phyloP scores from a whole-genome alignment of 2,113 vertebrate genomes.

The Pterocles burchelli region DNA sequence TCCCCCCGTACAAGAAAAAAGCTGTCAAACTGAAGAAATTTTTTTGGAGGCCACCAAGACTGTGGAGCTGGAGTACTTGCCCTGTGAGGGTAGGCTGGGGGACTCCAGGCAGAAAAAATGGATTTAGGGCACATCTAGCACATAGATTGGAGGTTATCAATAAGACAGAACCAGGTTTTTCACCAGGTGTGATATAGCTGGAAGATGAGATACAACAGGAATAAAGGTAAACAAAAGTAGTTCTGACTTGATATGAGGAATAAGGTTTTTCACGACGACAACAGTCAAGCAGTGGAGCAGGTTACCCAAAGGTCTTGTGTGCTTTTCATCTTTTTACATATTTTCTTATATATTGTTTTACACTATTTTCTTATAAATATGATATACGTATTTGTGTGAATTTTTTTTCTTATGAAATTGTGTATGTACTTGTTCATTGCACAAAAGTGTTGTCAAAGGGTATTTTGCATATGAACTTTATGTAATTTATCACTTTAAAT shows the following conservation, averaged over 20 bases:
- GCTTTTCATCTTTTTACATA: background rate
- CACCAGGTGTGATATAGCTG: background rate
- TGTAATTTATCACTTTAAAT: background rate
- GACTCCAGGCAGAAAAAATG: background rate
- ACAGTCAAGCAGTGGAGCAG: too few relatives aligned
- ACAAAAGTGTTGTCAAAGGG: background rate
- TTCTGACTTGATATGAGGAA: background rate
- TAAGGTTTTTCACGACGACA: background rate
- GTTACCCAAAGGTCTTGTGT: too few relatives aligned
- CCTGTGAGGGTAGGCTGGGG: too few relatives aligned
- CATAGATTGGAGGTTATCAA: background rate
- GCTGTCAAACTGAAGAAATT: background rate
- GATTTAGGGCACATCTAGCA: background rate
- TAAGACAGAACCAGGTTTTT: background rate
- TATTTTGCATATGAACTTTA: background rate
- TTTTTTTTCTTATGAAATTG: background rate
- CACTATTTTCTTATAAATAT: background rate
- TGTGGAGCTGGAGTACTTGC: background rate
- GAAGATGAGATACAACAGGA: background rate
- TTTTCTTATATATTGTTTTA: background rate
- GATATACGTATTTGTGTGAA: background rate
- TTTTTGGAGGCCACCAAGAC: background rate
- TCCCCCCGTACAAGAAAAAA: background rate
- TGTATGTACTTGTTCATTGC: background rate
- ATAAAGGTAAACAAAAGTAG: background rate